phyloP scores from a whole-genome alignment of 1,140 invertebrate species.

The Temnothorax curvispinosus region DNA sequence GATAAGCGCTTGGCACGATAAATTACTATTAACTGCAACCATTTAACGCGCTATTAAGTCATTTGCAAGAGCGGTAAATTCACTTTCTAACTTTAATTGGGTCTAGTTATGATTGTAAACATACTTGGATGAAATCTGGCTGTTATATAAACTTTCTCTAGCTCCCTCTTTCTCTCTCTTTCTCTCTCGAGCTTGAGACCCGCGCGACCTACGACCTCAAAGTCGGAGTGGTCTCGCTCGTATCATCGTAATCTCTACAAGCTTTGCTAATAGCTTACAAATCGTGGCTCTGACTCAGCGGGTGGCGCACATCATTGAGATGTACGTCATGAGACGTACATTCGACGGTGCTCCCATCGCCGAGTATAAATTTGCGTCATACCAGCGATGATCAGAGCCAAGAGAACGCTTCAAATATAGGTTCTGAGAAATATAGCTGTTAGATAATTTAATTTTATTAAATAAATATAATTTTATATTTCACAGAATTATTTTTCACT shows the following conservation, averaged over 20 bases:
- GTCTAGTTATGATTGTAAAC: conserved; percentile 31
- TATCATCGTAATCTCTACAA: conserved; percentile 33
- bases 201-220: neutral
- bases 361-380: neutral
- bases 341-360: neutral
- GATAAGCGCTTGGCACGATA: neutral
- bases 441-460: neutral
- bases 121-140: neutral
- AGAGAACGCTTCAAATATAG: neutral
- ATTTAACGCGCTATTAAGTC: conserved; percentile 6
- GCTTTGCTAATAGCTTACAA: conserved; percentile 33
- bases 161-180: conserved; percentile 9
- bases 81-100: neutral
- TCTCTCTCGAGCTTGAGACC: neutral
- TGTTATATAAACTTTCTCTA: neutral
- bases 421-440: neutral
- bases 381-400: no score
- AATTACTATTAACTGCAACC: neutral
- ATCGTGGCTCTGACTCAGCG: neutral
- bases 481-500: neutral
- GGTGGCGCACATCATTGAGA: neutral
- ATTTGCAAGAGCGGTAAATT: neutral
- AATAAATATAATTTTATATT: neutral
- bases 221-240: conserved; percentile 10
- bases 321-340: neutral